Percentiles rank a stretch among this genome's conserved stretches.
phyloP scores from a whole-genome alignment of 2,888 invertebrate species.

The Stenchaetothrips biformis region DNA sequence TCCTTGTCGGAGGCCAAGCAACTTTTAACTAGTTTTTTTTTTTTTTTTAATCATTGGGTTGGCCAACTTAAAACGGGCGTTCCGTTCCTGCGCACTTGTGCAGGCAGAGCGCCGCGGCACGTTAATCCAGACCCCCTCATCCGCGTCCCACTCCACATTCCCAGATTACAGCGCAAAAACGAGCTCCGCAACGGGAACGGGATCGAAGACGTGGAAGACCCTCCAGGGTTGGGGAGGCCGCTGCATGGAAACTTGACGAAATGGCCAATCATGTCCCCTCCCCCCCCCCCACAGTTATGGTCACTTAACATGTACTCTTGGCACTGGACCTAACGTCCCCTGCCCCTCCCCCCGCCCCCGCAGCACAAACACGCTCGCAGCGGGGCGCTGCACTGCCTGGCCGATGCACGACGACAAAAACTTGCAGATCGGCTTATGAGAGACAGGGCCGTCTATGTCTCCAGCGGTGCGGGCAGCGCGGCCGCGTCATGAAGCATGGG shows the following conservation, averaged over 20 bases:
- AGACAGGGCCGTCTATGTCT: not conserved
- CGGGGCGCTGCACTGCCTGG: not conserved
- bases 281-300: conserved; percentile 6
- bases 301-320: conserved; percentile 23
- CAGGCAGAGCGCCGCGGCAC: too few species aligned
- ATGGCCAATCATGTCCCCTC: not conserved
- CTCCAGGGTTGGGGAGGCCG: not conserved
- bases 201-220: not conserved
- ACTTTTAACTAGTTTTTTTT: too few species aligned
- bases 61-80: too few species aligned
- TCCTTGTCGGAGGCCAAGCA: too few species aligned
- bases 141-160: too few species aligned
- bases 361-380: not conserved
- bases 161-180: not conserved
- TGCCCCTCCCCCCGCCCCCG: not conserved
- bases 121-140: too few species aligned
- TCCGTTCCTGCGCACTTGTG: too few species aligned
- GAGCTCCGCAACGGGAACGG: not conserved
- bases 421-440: not conserved
- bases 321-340: not conserved
- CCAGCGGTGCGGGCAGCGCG: not conserved
- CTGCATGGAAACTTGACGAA: conserved; percentile 15
- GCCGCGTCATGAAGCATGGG: not conserved
- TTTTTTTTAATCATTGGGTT: too few species aligned
- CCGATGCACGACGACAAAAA: not conserved